Conservation (phyloP, 2,888 invertebrate genomes). For the Ptycholaimellus sp. region DNA sequence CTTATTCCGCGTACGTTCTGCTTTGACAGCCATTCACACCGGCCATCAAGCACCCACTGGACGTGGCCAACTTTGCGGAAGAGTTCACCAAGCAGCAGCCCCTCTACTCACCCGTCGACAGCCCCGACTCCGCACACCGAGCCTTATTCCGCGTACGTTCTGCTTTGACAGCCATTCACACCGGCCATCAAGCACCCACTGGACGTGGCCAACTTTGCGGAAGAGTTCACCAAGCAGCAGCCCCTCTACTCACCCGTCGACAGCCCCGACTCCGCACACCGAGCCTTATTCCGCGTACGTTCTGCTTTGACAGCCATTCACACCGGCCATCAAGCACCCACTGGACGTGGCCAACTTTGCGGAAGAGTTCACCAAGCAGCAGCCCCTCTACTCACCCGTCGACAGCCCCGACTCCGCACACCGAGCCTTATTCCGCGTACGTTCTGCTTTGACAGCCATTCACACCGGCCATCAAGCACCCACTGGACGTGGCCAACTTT, state of each 20-base stretch:
- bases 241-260: slow-evolving; percentile 74
- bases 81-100: slow-evolving; percentile 81
- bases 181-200: slow-evolving; percentile 54
- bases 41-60: slow-evolving; percentile 49
- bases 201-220: slow-evolving; percentile 84
- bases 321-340: slow-evolving; percentile 51
- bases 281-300: slow-evolving; percentile 14
- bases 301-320: slow-evolving; percentile 56
- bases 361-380: slow-evolving; percentile 78
- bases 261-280: slow-evolving; percentile 40
- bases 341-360: slow-evolving; percentile 86
- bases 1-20: slow-evolving; percentile 14
- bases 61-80: slow-evolving; percentile 82
- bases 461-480: slow-evolving; percentile 50
- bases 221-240: slow-evolving; percentile 75
- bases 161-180: slow-evolving; percentile 58
- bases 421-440: slow-evolving; percentile 15
- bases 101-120: slow-evolving; percentile 66
- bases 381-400: slow-evolving; percentile 69
- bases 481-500: slow-evolving; percentile 81
- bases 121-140: slow-evolving; percentile 39
- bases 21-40: slow-evolving; percentile 71
- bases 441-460: slow-evolving; percentile 53
- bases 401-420: slow-evolving; percentile 44
- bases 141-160: slow-evolving; percentile 15